Evolutionary conservation across 2,888 invertebrate species (phyloP), one percentile per base, ranked within the genome.

Genomic region (Anagyrus pseudococci): DNA sequence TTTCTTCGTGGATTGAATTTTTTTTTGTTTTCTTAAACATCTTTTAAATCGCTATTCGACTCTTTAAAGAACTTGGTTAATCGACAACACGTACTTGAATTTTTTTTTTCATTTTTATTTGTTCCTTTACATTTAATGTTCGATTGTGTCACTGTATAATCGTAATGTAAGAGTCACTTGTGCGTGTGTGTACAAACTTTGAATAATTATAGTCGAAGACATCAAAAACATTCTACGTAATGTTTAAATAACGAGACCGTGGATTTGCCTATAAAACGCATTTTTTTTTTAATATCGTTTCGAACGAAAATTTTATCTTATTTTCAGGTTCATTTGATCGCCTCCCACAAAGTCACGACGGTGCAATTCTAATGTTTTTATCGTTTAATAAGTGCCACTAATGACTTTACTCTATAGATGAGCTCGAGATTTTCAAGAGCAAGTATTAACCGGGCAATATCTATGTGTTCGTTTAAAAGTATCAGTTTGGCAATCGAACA

Each of bases 201-300:
- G 76, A 69, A 72, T 76, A 75, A 77, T 75, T 78, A 78, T 78
- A 78, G 73, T 79, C 78, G 77, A 80, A 79, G 79, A 80, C 80
- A 80, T 80, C 79, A 75, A 79, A 79, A 78, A 79, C 77, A 77
- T 77, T 74, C 78, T 79, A 79, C 78, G 72, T 79, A 74, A 77
- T 76, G 70, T 75, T 76, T 70, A 75, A 77, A 76, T 77, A 74
- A 77, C 72, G 71, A 73, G 69, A 70, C 70, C 76, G 74, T 74
- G 75, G 72, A 76, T 75, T 75, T 66, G 63, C 63, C 37, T 22
- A 17, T 59, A 44, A n/a, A 20, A 58, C 46, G 43, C 46, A 7
- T 41, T 40, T 48, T 22, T 4, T 10, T n/a, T 50, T 44, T 71
- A 70, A 70, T n/a, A n/a, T n/a, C 55, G 48, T 54, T 47, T 47